phyloP scores from a whole-genome alignment of 2,888 invertebrate species.

The Drosophila fungiperda region DNA sequence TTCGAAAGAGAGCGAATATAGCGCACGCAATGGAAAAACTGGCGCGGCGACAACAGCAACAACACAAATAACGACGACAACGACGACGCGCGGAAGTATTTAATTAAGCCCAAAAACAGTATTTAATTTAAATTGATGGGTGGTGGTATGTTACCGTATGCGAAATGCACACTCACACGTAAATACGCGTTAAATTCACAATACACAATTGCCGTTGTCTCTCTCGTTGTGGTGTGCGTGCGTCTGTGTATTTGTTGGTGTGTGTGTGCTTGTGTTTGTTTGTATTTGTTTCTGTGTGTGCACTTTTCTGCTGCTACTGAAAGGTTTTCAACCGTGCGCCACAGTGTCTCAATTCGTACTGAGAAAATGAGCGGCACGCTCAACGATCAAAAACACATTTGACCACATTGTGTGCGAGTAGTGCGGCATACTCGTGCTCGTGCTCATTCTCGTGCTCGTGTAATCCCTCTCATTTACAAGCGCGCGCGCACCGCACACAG shows the following conservation, averaged over 20 bases:
- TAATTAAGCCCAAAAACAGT: conserved; percentile 74
- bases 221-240: conserved; percentile 40
- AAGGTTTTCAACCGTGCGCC: conserved; percentile 77
- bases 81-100: conserved; percentile 74
- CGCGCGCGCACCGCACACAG: conserved; percentile 42
- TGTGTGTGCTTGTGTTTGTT: conserved; percentile 32
- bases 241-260: conserved; percentile 8
- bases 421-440: conserved; percentile 48
- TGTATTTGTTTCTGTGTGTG: conserved; percentile 45
- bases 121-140: conserved; percentile 75
- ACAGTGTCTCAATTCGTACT: conserved; percentile 77
- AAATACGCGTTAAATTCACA: conserved; percentile 26
- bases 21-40: conserved; percentile 73
- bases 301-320: conserved; percentile 66
- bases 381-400: conserved; percentile 53
- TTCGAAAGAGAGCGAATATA: conserved; percentile 49
- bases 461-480: conserved; percentile 68
- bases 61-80: conserved; percentile 27
- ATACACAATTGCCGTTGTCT: conserved; percentile 52
- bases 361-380: conserved; percentile 61
- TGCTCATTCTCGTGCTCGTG: conserved; percentile 40
- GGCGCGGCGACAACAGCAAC: conserved; percentile 61
- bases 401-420: conserved; percentile 60
- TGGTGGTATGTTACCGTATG: conserved; percentile 27
- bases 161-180: conserved; percentile 41